Conservation (phyloP, 2,888 invertebrate species). For the Hecatera dysodea region DNA sequence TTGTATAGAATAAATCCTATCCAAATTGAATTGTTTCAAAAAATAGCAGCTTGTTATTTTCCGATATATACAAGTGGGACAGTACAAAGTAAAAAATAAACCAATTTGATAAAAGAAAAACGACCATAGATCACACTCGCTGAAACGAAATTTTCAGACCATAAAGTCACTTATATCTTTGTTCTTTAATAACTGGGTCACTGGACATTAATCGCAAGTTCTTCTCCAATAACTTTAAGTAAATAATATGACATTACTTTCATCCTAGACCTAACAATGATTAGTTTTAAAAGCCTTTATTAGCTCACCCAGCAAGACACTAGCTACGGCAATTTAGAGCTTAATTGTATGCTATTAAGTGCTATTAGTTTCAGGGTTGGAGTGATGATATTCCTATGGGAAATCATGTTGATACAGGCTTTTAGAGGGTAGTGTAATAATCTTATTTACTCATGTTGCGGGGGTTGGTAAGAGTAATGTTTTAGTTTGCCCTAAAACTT, state of each 20-base stretch:
- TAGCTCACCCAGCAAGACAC: constrained; percentile 39
- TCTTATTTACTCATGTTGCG: constrained; percentile 22
- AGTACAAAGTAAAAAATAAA: no score
- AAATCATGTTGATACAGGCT: constrained; percentile 51
- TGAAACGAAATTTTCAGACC: neutral
- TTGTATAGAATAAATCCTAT: no score
- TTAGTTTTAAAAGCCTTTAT: constrained; percentile 44
- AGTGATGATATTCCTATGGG: constrained; percentile 60
- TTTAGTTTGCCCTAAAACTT: constrained; percentile 2
- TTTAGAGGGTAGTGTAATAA: constrained; percentile 48
- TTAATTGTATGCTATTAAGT: constrained; percentile 66
- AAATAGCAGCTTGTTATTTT: no score
- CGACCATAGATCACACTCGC: neutral
- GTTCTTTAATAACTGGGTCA: neutral
- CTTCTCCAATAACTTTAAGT: constrained; percentile 20
- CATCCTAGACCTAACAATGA: constrained; percentile 25
- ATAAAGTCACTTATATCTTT: neutral
- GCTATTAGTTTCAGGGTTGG: constrained; percentile 57
- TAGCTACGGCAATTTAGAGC: constrained; percentile 63
- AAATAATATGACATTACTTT: constrained; percentile 19
- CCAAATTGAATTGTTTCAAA: no score
- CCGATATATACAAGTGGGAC: no score
- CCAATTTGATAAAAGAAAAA: neutral
- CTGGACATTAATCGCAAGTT: neutral
- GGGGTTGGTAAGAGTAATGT: neutral